These are phyloP conservation scores for Phaetusa simplex DNA, from an alignment of 2,113 vertebrate genomes.

Conservation along the genomic window DNA sequence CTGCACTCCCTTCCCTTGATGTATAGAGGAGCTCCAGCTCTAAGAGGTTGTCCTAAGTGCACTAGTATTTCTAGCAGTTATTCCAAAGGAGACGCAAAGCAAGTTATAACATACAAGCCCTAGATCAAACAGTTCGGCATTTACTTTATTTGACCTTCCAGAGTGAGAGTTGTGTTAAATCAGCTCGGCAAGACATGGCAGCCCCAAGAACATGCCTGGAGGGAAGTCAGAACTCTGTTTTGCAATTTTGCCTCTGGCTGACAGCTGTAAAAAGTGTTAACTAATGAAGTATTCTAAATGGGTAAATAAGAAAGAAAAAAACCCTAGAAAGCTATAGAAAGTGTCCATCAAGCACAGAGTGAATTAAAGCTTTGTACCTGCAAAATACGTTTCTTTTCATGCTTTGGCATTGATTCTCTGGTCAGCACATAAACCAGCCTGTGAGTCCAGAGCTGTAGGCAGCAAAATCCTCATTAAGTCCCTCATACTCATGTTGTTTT, in stretches of 20 bases:
- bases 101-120: not conserved
- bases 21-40: not conserved
- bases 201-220: not conserved
- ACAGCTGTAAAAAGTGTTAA: not conserved
- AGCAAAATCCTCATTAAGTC: not conserved
- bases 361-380: not conserved
- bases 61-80: not conserved
- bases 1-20: no score
- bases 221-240: not conserved
- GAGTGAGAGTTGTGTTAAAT: not conserved
- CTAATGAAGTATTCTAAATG: conserved; percentile 19
- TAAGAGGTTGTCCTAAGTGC: not conserved
- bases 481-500: not conserved
- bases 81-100: not conserved
- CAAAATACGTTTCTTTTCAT: not conserved
- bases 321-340: not conserved
- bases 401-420: not conserved
- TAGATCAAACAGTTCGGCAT: not conserved
- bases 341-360: not conserved
- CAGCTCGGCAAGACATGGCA: not conserved
- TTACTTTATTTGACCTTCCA: conserved; percentile 4
- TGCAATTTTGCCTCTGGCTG: conserved; percentile 39
- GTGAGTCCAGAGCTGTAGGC: not conserved
- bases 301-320: not conserved
- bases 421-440: not conserved